A percentile compares a stretch with the other conserved stretches of the same genome.
Conservation (phyloP, 2,113 vertebrate genomes). For the Caracal caracal region DNA sequence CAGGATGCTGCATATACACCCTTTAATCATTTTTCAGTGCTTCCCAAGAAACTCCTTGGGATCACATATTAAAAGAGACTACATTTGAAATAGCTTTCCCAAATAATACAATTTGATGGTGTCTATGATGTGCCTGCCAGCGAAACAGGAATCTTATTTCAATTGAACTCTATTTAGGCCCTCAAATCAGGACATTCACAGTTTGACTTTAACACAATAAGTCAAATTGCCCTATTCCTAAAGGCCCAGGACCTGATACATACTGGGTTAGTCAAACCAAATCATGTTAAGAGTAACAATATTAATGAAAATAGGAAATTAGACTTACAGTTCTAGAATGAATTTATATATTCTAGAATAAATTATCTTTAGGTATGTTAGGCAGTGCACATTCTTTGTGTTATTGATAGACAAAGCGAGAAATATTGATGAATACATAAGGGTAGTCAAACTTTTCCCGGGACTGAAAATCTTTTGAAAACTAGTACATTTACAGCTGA, state of each 20-base stretch:
- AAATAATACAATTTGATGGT: constrained; percentile 24
- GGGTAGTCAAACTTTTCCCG: neutral
- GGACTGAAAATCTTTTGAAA: constrained; percentile 25
- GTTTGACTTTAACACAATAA: constrained; percentile 63
- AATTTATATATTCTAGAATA: constrained; percentile 24
- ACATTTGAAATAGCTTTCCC: neutral
- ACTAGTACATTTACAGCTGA: neutral
- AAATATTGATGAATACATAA: neutral
- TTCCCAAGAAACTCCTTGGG: neutral
- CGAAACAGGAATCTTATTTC: constrained; percentile 69
- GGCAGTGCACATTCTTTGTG: neutral
- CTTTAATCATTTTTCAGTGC: neutral
- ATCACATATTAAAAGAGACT: constrained; percentile 13
- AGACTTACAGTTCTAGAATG: neutral
- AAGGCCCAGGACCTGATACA: neutral
- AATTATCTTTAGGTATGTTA: neutral
- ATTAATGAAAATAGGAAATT: constrained; percentile 57
- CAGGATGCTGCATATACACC: neutral
- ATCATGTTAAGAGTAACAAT: constrained; percentile 13
- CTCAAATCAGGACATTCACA: constrained; percentile 20
- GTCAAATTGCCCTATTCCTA: constrained; percentile 38
- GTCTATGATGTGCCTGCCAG: constrained; percentile 16
- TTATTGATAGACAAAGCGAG: constrained; percentile 19
- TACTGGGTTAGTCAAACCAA: constrained; percentile 34
- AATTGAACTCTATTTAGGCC: constrained; percentile 54